Conservation (phyloP, 2,113 vertebrate species). For the Mola mola region DNA sequence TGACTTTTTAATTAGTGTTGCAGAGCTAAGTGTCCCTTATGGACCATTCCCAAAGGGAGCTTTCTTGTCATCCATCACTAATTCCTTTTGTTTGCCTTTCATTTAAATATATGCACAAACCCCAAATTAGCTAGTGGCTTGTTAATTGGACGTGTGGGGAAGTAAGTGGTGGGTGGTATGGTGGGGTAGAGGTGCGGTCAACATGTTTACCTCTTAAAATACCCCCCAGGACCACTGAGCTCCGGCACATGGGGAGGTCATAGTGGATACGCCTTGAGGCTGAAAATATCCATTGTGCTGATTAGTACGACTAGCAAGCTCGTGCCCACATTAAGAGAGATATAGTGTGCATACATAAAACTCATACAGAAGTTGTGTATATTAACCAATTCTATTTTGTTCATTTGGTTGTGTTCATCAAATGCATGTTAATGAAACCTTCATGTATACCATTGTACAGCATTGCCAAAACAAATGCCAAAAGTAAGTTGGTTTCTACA, state of each 20-base stretch:
- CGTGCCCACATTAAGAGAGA: slow-evolving; percentile 49
- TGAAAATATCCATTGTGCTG: slow-evolving; percentile 67
- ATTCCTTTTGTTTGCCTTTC: slow-evolving; percentile 78
- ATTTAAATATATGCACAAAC: slow-evolving; percentile 81
- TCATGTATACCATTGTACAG: slow-evolving; percentile 2
- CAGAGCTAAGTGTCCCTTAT: slow-evolving; percentile 77
- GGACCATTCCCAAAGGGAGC: slow-evolving; percentile 65
- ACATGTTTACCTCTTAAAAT: slow-evolving; percentile 79
- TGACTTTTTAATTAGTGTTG: slow-evolving; percentile 84
- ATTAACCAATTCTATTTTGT: slow-evolving; percentile 28
- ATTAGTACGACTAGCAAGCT: slow-evolving; percentile 75
- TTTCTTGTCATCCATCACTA: slow-evolving; percentile 77
- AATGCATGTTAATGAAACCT: neutral
- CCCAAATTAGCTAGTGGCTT: slow-evolving; percentile 79
- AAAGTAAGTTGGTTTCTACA: neutral
- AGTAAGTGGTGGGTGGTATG: slow-evolving; percentile 68
- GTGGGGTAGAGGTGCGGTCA: slow-evolving; percentile 62
- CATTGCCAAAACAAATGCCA: neutral
- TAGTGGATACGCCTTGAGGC: slow-evolving; percentile 57
- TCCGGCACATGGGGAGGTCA: slow-evolving; percentile 69
- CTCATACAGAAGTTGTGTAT: slow-evolving; percentile 10
- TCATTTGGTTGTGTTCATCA: no score
- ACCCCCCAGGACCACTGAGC: slow-evolving; percentile 72
- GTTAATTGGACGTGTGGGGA: slow-evolving; percentile 80
- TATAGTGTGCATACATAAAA: slow-evolving; percentile 16